Percentiles rank a stretch among this genome's conserved stretches.
Evolutionary conservation across 2,113 vertebrate species (phyloP).

Genomic region (Gracilinanus agilis): DNA sequence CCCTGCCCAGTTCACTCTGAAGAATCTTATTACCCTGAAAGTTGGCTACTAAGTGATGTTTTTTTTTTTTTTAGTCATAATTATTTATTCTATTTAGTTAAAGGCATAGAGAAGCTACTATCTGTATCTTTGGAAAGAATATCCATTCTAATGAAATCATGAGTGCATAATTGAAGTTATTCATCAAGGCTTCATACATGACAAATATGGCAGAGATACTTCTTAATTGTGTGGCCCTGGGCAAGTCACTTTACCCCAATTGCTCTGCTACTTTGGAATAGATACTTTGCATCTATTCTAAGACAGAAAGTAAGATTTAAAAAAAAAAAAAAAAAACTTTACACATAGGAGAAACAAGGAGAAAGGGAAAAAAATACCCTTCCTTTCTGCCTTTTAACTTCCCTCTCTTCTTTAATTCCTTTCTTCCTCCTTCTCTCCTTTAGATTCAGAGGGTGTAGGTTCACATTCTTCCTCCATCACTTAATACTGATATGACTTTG

Average conservation of each 20-base stretch:
- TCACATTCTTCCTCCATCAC: neutral
- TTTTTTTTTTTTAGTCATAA: neutral
- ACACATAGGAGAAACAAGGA: neutral
- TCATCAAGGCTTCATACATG: neutral
- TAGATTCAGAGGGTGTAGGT: neutral
- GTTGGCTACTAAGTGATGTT: neutral
- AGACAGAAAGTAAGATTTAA: too few relatives aligned
- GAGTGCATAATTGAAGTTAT: neutral
- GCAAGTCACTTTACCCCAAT: too few relatives aligned
- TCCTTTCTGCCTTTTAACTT: neutral
- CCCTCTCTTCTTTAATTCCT: neutral
- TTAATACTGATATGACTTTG: neutral
- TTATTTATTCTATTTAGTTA: neutral
- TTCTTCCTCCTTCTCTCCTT: too few relatives aligned
- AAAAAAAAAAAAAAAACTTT: too few relatives aligned
- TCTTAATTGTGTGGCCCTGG: too few relatives aligned
- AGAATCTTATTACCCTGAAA: neutral
- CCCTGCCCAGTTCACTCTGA: neutral
- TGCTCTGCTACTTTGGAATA: too few relatives aligned
- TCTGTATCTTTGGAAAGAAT: neutral
- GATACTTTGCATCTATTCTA: too few relatives aligned
- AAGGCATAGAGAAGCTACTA: neutral
- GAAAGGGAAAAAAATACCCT: neutral
- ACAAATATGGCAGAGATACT: too few relatives aligned
- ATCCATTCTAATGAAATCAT: neutral